phyloP scores from a whole-genome alignment of 92 coral and sea anemone species.

The Porites cylindrica region DNA sequence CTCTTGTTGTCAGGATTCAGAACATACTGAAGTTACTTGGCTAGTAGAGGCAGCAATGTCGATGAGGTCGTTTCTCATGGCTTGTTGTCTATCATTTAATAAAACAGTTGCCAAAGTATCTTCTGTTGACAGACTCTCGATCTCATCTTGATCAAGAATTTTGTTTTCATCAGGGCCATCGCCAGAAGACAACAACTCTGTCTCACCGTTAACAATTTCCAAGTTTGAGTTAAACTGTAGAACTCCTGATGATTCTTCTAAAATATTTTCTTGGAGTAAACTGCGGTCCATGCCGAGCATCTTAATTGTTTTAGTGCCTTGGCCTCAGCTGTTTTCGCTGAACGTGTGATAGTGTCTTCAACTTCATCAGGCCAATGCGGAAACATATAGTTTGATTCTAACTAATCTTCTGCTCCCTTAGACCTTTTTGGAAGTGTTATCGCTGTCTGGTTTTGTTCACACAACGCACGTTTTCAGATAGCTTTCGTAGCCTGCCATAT shows the following conservation, averaged over 20 bases:
- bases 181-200: conserved; percentile 15
- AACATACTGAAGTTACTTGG: neutral
- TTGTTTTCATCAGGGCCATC: conserved; percentile 12
- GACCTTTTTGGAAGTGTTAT: conserved; percentile 22
- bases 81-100: neutral
- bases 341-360: conserved; percentile 10
- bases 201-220: conserved; percentile 11
- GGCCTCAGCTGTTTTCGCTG: conserved; percentile 8
- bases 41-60: conserved; percentile 26
- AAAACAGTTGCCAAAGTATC: conserved; percentile 24
- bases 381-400: conserved; percentile 20
- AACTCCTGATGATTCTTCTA: conserved; percentile 14
- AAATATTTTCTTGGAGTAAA: conserved; percentile 18
- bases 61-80: conserved; percentile 18
- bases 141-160: conserved; percentile 8
- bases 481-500: conserved; percentile 1
- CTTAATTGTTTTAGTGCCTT: neutral
- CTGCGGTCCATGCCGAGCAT: conserved; percentile 16
- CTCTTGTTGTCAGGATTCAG: neutral
- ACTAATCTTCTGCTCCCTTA: conserved; percentile 9
- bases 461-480: conserved; percentile 6
- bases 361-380: conserved; percentile 17
- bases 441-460: neutral
- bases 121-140: conserved; percentile 9
- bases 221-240: conserved; percentile 1